Conservation (phyloP, 1,140 invertebrate species). For the Agrypnia vestita region DNA sequence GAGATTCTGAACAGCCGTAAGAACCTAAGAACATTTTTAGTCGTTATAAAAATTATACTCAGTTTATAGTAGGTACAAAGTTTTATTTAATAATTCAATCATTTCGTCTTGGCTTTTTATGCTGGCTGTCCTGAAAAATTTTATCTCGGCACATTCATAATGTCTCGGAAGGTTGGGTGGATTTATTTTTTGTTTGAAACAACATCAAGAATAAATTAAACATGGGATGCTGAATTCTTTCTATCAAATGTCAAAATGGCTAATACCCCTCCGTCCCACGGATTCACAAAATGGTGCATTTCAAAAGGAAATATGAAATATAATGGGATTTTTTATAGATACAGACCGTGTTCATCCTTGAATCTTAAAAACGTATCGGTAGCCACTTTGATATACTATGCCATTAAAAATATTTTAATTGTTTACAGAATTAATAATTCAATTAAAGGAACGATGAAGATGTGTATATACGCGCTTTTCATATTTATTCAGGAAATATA, state of each 20-base stretch:
- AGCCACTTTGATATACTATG: background rate
- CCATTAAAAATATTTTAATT: background rate
- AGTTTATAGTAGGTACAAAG: too few relatives aligned
- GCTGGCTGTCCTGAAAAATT: too few relatives aligned
- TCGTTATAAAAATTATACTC: too few relatives aligned
- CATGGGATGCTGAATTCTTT: slow-evolving; percentile 5
- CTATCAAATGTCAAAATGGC: slow-evolving; percentile 37
- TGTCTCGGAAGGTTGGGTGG: too few relatives aligned
- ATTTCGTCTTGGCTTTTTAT: too few relatives aligned
- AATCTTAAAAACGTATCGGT: background rate
- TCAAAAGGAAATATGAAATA: slow-evolving; percentile 44
- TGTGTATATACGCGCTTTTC: too few relatives aligned
- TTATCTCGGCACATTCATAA: too few relatives aligned
- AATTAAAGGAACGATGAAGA: too few relatives aligned
- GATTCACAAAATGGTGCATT: slow-evolving; percentile 43
- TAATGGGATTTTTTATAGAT: slow-evolving; percentile 29
- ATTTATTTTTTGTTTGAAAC: background rate
- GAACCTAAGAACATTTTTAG: too few relatives aligned
- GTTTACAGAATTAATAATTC: background rate
- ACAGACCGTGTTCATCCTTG: background rate
- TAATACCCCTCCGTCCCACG: slow-evolving; percentile 8
- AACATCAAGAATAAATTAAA: background rate
- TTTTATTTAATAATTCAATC: too few relatives aligned
- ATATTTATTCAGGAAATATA: too few relatives aligned
- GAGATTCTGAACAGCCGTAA: too few relatives aligned